These are phyloP conservation scores for Fregetta grallaria DNA, from an alignment of 2,113 vertebrate genomes.

Conservation along the genomic window DNA sequence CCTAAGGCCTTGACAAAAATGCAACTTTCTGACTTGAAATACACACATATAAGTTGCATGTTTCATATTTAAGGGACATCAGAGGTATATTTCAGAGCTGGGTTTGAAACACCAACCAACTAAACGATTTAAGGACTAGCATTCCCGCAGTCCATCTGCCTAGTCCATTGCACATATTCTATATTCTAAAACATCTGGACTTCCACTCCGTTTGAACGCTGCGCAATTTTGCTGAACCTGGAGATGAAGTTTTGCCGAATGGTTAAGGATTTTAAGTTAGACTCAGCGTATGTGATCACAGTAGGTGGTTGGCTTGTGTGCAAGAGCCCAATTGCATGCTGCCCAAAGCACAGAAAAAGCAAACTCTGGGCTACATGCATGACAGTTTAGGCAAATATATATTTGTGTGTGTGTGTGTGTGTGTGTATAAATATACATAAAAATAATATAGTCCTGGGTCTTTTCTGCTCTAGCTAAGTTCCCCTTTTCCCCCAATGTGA, in stretches of 20 bases:
- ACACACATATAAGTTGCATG: accelerated
- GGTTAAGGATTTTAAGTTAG: neutral
- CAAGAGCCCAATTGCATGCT: neutral
- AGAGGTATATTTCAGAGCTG: neutral
- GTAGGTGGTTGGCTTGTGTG: neutral
- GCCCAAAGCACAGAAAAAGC: neutral
- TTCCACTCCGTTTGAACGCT: neutral
- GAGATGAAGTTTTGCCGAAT: neutral
- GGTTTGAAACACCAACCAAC: neutral
- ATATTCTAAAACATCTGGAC: neutral
- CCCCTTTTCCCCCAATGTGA: neutral
- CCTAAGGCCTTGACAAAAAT: neutral
- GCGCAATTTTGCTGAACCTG: neutral
- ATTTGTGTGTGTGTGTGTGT: neutral
- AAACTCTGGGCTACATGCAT: neutral
- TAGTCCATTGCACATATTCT: neutral
- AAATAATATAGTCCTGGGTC: neutral
- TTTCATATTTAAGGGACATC: neutral
- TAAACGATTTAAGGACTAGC: neutral
- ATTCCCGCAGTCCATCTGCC: neutral
- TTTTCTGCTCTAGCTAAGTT: neutral
- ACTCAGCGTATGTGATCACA: neutral
- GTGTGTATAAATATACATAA: no score
- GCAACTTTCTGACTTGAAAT: neutral
- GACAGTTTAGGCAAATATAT: neutral